phyloP scores from a whole-genome alignment of 2,888 invertebrate species.

The Ischnus inquisitorius region DNA sequence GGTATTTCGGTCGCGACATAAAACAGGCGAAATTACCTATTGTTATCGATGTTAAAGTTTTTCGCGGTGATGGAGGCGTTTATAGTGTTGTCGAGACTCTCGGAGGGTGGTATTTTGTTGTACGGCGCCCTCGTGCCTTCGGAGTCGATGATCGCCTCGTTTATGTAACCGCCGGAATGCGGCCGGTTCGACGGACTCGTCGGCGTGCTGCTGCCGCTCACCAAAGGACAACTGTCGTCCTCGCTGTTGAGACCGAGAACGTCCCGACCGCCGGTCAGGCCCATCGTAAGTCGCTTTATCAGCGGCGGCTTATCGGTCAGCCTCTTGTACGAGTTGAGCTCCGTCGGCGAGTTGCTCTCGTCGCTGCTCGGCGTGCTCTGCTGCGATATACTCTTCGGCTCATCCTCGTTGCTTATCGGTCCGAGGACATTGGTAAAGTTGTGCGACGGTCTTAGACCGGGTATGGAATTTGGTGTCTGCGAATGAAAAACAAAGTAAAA shows the following conservation, averaged over 20 bases:
- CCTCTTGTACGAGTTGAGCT: slow-evolving; percentile 94
- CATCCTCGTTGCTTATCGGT: slow-evolving; percentile 82
- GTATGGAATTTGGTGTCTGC: slow-evolving; percentile 89
- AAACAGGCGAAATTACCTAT: slow-evolving; percentile 80
- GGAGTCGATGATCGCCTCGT: slow-evolving; percentile 91
- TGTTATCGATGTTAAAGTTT: slow-evolving; percentile 88
- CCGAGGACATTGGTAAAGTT: slow-evolving; percentile 86
- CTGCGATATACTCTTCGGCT: slow-evolving; percentile 85
- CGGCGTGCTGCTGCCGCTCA: slow-evolving; percentile 90
- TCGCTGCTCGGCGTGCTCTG: slow-evolving; percentile 91
- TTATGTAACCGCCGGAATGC: slow-evolving; percentile 92
- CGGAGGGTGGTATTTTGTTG: slow-evolving; percentile 81
- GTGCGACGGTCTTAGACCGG: slow-evolving; percentile 89
- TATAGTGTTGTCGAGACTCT: slow-evolving; percentile 82
- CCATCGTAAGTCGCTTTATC: slow-evolving; percentile 92
- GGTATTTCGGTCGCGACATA: not conserved
- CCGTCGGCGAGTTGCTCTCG: slow-evolving; percentile 95
- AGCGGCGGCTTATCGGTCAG: slow-evolving; percentile 93
- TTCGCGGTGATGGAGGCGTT: slow-evolving; percentile 86
- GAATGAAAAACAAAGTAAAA: slow-evolving; percentile 41
- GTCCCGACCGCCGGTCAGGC: slow-evolving; percentile 87
- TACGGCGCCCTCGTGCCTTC: slow-evolving; percentile 83
- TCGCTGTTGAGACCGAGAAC: slow-evolving; percentile 86
- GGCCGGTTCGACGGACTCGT: slow-evolving; percentile 89
- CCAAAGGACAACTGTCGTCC: slow-evolving; percentile 92